Base-by-base conservation (phyloP, 1,140 invertebrate genomes). In the Venustaconcha ellipsiformis region DNA sequence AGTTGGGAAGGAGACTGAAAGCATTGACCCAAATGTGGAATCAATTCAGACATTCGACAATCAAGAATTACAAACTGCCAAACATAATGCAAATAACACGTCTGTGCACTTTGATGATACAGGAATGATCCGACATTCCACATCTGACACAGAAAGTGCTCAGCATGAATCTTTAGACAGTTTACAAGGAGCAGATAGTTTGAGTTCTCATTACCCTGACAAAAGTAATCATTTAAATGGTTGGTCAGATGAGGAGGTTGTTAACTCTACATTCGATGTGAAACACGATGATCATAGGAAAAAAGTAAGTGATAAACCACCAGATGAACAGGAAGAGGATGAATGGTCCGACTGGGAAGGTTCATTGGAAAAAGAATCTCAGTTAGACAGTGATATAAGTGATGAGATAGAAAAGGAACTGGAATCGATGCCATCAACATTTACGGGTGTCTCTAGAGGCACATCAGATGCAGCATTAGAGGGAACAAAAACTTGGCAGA, bases 361-460 rank as follows among this genome's bases (percentile, higher is more conserved):
- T 3, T 37, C 48, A 15, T 23, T 17, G 26, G 65, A 20, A 18
- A 59, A 14, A 18, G 57, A 72, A 14, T 67, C 75, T 66, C 37
- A 48, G 4, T 48, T 48, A 48, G 37, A 48, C 37, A 48, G 37
- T 11, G 69, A 77, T 55, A 57, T 66, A 26, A 72, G 75, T 77
- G 75, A 77, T 14, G 75, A 72, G 57, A 77, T 77, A 18, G 75
- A 72, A 59, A 68, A 55, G 48, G 75, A 77, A 48, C 63, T 77
- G 63, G 18, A 66, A 60, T 62, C 18, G 11, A 68, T 72, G 75
- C 37, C 37, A 11, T 48, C 37, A 6, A 48, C 37, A 48, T 48
- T 48, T 48, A 48, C 5, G 11, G 37, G 37, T 48, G 37, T 48
- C 8, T 8, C 37, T 48, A 8, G 37, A 48, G 37, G 37, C 37